Conservation (phyloP, 2,797 vertebrate species). For the Lindbergichthys nudifrons region DNA sequence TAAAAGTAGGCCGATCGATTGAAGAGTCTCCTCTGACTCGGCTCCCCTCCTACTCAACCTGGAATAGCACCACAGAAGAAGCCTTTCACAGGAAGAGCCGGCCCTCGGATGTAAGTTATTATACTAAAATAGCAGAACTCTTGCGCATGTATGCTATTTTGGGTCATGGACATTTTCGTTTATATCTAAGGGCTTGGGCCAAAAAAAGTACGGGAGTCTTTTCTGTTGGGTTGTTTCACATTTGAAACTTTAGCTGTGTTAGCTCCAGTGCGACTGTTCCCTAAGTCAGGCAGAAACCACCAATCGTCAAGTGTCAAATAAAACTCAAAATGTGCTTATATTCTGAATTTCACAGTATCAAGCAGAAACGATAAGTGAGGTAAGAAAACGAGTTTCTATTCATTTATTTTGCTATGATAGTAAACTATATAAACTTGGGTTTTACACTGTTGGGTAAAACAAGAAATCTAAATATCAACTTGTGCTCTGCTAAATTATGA, state of each 20-base stretch:
- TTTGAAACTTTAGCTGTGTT: neutral
- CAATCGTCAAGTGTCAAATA: neutral
- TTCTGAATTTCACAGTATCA: neutral
- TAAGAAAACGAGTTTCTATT: neutral
- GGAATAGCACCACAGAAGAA: conserved; percentile 47
- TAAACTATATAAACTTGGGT: neutral
- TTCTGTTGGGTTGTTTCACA: conserved; percentile 9
- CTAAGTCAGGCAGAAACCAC: neutral
- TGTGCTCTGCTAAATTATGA: neutral
- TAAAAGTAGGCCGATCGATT: conserved; percentile 63
- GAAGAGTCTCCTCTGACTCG: conserved; percentile 50
- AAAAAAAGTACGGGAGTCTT: neutral
- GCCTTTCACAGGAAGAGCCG: conserved; percentile 36
- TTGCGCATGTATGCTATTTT: neutral
- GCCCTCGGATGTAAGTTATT: conserved; percentile 8
- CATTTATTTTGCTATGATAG: neutral
- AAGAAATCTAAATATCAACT: neutral
- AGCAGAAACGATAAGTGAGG: neutral
- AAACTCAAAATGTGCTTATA: conserved; percentile 4
- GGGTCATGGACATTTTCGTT: neutral
- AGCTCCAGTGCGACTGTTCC: neutral
- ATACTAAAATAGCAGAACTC: conserved; percentile 10
- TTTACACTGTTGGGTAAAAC: neutral
- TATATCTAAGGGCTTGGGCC: neutral
- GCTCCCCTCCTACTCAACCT: conserved; percentile 49